Conservation (phyloP, 2,797 vertebrate species). For the Acanthiza pusilla region DNA sequence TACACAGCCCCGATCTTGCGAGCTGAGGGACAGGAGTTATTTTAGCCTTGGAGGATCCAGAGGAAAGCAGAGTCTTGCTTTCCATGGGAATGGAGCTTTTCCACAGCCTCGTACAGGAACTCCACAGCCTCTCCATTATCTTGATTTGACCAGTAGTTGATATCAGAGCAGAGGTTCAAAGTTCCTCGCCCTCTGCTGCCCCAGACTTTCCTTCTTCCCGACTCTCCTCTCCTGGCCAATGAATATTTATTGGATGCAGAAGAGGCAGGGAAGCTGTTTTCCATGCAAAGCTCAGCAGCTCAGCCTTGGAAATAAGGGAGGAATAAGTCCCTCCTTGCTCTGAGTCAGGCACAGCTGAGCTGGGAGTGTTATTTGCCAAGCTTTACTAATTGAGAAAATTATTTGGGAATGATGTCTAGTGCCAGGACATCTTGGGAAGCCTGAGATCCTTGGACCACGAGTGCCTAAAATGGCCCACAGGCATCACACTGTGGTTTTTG, state of each 20-base stretch:
- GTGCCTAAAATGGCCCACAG: neutral
- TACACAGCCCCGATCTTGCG: accelerated
- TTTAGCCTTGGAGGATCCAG: neutral
- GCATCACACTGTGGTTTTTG: neutral
- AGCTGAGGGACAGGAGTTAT: neutral
- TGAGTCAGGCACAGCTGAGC: neutral
- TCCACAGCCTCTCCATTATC: neutral
- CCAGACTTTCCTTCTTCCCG: neutral
- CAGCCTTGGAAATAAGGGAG: neutral
- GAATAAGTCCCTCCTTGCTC: neutral
- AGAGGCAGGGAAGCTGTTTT: neutral
- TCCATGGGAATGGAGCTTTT: neutral
- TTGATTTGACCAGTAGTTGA: neutral
- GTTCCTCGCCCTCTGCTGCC: neutral
- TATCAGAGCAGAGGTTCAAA: neutral
- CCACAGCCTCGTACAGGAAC: neutral
- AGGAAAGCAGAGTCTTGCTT: neutral
- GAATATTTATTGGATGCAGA: neutral
- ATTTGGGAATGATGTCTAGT: neutral
- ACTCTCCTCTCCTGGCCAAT: neutral
- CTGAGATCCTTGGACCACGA: accelerated
- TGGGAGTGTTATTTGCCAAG: neutral
- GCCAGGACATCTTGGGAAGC: accelerated
- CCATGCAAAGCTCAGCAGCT: neutral
- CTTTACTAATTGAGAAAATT: neutral